Percentiles rank a stretch among this genome's conserved stretches.
Conservation (phyloP, 2,113 vertebrate species). For the Addax nasomaculatus region DNA sequence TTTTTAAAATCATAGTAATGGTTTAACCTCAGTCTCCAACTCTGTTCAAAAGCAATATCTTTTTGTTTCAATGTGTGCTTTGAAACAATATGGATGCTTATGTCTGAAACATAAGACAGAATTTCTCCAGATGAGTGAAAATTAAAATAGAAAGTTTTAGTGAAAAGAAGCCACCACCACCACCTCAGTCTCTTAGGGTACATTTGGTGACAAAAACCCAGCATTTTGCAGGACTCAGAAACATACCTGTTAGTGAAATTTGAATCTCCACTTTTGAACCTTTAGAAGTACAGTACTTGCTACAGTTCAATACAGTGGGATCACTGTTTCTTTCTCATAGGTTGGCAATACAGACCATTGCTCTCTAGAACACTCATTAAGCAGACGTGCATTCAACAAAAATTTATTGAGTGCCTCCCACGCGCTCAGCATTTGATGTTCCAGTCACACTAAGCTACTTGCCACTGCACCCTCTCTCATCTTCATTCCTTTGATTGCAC, state of each 20-base stretch:
- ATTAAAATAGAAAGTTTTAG: neutral
- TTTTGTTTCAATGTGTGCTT: neutral
- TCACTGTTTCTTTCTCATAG: neutral
- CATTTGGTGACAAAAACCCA: neutral
- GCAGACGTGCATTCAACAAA: constrained; percentile 41
- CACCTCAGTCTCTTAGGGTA: neutral
- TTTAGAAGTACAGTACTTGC: neutral
- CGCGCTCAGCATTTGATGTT: constrained; percentile 39
- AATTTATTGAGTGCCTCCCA: constrained; percentile 51
- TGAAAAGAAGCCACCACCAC: neutral
- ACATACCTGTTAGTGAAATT: neutral
- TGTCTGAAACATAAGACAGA: neutral
- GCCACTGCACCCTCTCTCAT: neutral
- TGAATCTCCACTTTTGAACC: neutral
- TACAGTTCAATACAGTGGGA: neutral
- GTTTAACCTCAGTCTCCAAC: neutral
- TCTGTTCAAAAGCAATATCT: neutral
- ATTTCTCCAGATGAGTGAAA: neutral
- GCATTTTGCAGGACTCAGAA: neutral
- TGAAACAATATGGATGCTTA: neutral
- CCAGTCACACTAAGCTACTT: constrained; percentile 35
- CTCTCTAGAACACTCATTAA: constrained; percentile 41
- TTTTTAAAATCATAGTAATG: neutral
- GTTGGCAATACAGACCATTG: neutral
- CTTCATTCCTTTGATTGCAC: neutral